Evolutionary conservation across 2,113 vertebrate genomes (phyloP).

Genomic region (Perca schrenkii): DNA sequence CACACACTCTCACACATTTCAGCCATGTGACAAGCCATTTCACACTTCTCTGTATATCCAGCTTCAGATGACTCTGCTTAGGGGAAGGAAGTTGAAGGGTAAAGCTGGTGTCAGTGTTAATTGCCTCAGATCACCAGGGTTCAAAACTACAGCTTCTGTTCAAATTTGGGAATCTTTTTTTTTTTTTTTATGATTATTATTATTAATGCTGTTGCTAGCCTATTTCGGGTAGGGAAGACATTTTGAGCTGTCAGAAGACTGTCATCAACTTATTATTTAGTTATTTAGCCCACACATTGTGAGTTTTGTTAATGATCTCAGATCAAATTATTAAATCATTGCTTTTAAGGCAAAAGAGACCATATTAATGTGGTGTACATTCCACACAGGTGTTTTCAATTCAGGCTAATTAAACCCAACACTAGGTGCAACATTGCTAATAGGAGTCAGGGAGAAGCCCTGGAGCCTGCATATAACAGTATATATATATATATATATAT

Average conservation of each 20-base stretch:
- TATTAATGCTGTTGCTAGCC: background rate
- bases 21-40: slow-evolving; percentile 57
- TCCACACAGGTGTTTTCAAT: no score
- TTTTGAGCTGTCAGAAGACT: background rate
- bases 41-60: slow-evolving; percentile 52
- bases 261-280: background rate
- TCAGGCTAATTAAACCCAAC: no score
- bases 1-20: slow-evolving; percentile 38
- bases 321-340: background rate
- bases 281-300: no score
- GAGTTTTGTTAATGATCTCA: background rate
- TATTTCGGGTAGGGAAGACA: background rate
- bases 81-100: slow-evolving; percentile 60
- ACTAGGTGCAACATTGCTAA: no score
- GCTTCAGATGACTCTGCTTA: slow-evolving; percentile 41
- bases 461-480: no score
- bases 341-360: background rate
- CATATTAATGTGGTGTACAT: no score
- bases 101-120: slow-evolving; percentile 26
- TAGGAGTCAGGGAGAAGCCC: no score
- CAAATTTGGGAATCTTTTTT: background rate
- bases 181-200: background rate
- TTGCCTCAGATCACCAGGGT: background rate
- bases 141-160: slow-evolving; percentile 1
- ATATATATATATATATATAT: no score